Percentiles rank a stretch among this genome's conserved stretches.
Evolutionary conservation across 2,113 vertebrate species (phyloP).

Genomic region (Recurvirostra avosetta): DNA sequence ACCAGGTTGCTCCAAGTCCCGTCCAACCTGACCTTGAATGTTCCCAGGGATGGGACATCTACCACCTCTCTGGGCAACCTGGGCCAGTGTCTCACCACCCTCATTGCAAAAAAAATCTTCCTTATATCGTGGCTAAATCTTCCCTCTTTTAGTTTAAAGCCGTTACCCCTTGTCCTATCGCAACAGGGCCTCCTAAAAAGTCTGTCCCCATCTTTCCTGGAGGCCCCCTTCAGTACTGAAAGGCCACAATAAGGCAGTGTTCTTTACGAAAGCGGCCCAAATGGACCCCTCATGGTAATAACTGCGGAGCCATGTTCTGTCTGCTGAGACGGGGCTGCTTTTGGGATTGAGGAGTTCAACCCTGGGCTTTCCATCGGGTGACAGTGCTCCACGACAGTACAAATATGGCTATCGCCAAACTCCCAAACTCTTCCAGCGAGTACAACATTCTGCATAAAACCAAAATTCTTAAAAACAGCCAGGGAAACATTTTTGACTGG

Average conservation of each 20-base stretch:
- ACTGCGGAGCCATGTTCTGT: accelerated
- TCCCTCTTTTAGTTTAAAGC: background rate
- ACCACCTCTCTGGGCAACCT: background rate
- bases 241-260: background rate
- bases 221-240: background rate
- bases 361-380: background rate
- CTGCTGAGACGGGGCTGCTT: background rate
- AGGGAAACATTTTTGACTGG: background rate
- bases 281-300: background rate
- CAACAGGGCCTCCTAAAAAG: background rate
- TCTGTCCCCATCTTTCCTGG: background rate
- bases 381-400: background rate
- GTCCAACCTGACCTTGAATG: background rate
- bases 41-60: background rate
- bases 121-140: background rate
- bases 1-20: background rate
- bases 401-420: background rate
- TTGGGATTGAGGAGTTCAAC: background rate
- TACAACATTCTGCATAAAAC: background rate
- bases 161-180: background rate
- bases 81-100: background rate
- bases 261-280: background rate
- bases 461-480: background rate
- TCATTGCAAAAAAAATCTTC: background rate
- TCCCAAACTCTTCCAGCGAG: background rate